Evolutionary conservation across 2,888 invertebrate genomes (phyloP), one percentile per base, ranked within the genome.

Genomic region (Mesorhabditis belari): DNA sequence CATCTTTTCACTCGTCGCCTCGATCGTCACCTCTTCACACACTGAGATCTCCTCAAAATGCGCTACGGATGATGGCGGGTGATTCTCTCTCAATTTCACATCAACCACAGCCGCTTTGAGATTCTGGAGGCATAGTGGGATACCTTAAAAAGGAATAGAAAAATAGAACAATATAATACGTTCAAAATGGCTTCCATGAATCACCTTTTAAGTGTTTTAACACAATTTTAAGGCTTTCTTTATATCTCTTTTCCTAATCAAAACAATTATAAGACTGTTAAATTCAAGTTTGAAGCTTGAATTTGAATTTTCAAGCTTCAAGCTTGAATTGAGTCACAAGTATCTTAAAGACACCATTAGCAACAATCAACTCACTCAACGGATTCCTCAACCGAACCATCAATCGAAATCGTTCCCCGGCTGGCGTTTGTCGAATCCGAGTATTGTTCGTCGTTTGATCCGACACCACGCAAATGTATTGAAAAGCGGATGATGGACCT

Each of bases 301-400:
- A n/a, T n/a, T n/a, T n/a, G n/a, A n/a, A n/a, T n/a, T n/a, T n/a
- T n/a, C n/a, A n/a, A n/a, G n/a, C n/a, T n/a, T n/a, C n/a, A n/a
- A n/a, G n/a, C n/a, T n/a, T n/a, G n/a, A n/a, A n/a, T n/a, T n/a
- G n/a, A n/a, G n/a, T n/a, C n/a, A n/a, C n/a, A n/a, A n/a, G n/a
- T n/a, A n/a, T n/a, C n/a, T n/a, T n/a, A n/a, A n/a, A n/a, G n/a
- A n/a, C n/a, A n/a, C n/a, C n/a, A n/a, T n/a, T n/a, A n/a, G n/a
- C n/a, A n/a, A n/a, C 35, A 35, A 12, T 35, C 12, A 1, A 35
- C 44, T n/a, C 12, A 35, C 44, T 51, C 35, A 77, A 63, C 6
- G 77, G 73, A 57, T 77, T 77, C 52, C 57, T 61, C 5, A 77
- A 57, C 9, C 62, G 59, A 5, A 77, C 51, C 55, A 66, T 65